Percentiles rank a stretch among this genome's conserved stretches.
Evolutionary conservation across 2,797 vertebrate genomes (phyloP).

Genomic region (Erithacus rubecula): DNA sequence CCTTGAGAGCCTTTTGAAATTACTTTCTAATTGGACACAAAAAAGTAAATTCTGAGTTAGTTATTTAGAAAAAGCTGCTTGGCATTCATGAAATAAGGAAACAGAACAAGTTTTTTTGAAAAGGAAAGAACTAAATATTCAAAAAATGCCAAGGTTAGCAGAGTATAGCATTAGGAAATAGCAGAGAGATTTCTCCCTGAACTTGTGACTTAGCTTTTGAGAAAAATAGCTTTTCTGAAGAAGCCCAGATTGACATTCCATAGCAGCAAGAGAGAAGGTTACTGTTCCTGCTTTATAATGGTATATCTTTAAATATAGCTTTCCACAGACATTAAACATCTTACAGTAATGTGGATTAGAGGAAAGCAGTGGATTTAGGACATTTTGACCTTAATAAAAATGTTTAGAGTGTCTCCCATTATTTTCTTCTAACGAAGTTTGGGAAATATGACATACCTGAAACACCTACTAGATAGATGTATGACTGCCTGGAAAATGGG

Average conservation of each 20-base stretch:
- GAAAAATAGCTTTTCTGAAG: slow-evolving; percentile 45
- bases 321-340: not conserved
- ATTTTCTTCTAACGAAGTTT: not conserved
- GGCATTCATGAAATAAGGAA: slow-evolving; percentile 2
- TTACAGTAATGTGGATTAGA: not conserved
- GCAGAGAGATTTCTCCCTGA: slow-evolving; percentile 56
- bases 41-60: not conserved
- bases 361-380: not conserved
- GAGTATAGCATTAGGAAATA: slow-evolving; percentile 52
- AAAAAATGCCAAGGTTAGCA: slow-evolving; percentile 60
- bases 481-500: not conserved
- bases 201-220: slow-evolving; percentile 51
- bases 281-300: not conserved
- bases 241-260: slow-evolving; percentile 13
- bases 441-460: not conserved
- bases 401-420: not conserved
- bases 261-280: not conserved
- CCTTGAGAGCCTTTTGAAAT: not conserved
- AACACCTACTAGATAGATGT: not conserved
- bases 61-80: slow-evolving; percentile 9
- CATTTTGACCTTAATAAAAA: not conserved
- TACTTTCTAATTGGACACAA: not conserved
- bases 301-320: not conserved
- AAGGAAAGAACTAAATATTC: slow-evolving; percentile 46
- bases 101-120: not conserved